Conservation (phyloP, 37 sponge, comb jelly and placozoan species). For the Chondrilla cf. caribensis region DNA sequence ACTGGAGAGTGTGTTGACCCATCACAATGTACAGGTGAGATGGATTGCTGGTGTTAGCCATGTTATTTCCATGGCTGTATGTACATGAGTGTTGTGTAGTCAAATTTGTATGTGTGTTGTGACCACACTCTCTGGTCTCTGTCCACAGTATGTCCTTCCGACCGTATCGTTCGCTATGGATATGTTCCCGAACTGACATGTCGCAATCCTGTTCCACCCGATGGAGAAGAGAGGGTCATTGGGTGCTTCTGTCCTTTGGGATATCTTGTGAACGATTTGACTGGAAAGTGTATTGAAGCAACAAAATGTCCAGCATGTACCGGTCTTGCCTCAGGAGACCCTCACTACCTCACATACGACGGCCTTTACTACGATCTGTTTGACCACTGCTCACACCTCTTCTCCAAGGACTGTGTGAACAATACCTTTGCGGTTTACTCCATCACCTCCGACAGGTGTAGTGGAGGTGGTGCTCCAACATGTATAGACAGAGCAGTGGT, state of each 20-base stretch:
- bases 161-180: neutral
- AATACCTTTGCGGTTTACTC: slow-evolving; percentile 18
- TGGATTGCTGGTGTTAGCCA: neutral
- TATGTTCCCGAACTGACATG: neutral
- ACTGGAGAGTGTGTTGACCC: neutral
- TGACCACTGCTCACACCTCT: slow-evolving; percentile 23
- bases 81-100: neutral
- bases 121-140: no score
- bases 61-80: neutral
- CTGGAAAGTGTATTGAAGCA: neutral
- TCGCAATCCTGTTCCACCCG: neutral
- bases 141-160: neutral
- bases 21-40: neutral
- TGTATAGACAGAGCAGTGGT: slow-evolving; percentile 16
- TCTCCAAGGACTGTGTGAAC: neutral
- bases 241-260: slow-evolving; percentile 8
- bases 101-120: neutral
- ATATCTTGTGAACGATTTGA: neutral
- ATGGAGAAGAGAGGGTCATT: neutral
- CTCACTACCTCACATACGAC: slow-evolving; percentile 18
- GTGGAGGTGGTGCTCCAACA: slow-evolving; percentile 15
- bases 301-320: neutral
- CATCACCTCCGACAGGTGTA: neutral
- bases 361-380: slow-evolving; percentile 8
- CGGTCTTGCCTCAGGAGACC: neutral